Evolutionary conservation across 1,140 invertebrate species (phyloP).

Genomic region (Lordiphosa collinella): DNA sequence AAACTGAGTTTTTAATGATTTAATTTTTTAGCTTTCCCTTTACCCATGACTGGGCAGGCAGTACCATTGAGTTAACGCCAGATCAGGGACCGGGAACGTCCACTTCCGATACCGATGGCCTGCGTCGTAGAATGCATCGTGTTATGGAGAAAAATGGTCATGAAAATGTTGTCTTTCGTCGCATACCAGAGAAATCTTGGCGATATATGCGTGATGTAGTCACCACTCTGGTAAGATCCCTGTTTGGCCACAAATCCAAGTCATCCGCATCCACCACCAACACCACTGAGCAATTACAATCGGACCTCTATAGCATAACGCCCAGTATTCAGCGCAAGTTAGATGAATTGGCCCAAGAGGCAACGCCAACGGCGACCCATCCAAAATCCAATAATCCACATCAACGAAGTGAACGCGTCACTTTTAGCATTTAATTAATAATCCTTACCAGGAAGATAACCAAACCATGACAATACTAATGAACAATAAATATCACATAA

Average conservation of each 20-base stretch:
- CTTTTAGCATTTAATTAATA: slow-evolving; percentile 52
- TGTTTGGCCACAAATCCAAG: slow-evolving; percentile 41
- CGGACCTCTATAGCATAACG: slow-evolving; percentile 66
- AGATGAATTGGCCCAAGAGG: slow-evolving; percentile 53
- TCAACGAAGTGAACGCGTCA: slow-evolving; percentile 42
- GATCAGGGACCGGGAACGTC: slow-evolving; percentile 13
- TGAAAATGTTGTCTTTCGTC: slow-evolving; percentile 69
- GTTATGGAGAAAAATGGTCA: slow-evolving; percentile 75
- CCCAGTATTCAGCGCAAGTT: slow-evolving; percentile 62
- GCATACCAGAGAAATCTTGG: slow-evolving; percentile 81
- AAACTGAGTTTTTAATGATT: too few species aligned
- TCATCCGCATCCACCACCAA: slow-evolving; percentile 6
- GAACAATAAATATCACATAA: slow-evolving; percentile 32
- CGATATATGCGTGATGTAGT: slow-evolving; percentile 83
- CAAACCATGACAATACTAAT: slow-evolving; percentile 40
- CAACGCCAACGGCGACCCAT: slow-evolving; percentile 29
- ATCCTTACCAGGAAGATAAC: slow-evolving; percentile 7
- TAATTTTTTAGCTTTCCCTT: slow-evolving; percentile 47
- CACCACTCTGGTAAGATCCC: slow-evolving; percentile 82
- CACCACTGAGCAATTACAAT: slow-evolving; percentile 15
- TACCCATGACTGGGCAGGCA: slow-evolving; percentile 69
- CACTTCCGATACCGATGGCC: slow-evolving; percentile 30
- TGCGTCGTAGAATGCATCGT: slow-evolving; percentile 51
- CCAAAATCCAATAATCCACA: slow-evolving; percentile 16
- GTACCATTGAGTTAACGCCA: slow-evolving; percentile 65